A percentile compares a stretch with the other conserved stretches of the same genome.
These are phyloP conservation scores for Coelopa frigida DNA, from an alignment of 1,140 invertebrate species.

Conservation along the genomic window DNA sequence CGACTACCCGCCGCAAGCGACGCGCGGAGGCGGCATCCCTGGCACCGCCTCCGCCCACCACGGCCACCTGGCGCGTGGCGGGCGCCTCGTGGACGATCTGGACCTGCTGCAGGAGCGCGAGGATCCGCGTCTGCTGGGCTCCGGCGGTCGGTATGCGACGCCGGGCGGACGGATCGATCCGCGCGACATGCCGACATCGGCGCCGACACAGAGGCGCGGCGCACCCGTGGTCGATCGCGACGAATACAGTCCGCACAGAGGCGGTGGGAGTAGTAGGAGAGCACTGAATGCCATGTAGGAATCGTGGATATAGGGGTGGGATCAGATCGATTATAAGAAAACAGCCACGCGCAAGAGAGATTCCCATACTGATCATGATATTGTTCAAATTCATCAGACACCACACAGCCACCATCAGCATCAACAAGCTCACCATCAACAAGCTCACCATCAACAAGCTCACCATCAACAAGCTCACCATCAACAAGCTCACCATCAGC, in stretches of 20 bases:
- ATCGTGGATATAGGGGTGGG: constrained; percentile 47
- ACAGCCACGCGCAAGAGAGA: constrained; percentile 3
- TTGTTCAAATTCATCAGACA: constrained; percentile 11
- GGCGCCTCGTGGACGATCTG: constrained; percentile 35
- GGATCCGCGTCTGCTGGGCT: constrained; percentile 26
- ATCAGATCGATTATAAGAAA: constrained; percentile 37
- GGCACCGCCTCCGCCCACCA: constrained; percentile 19
- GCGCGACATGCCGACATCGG: constrained; percentile 21
- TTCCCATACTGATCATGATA: constrained; percentile 5
- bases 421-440: background rate
- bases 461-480: constrained; percentile 1
- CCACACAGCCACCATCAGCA: constrained; percentile 2
- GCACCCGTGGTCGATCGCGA: constrained; percentile 27
- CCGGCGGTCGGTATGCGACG: constrained; percentile 8
- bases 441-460: background rate
- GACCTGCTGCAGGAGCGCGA: constrained; percentile 28
- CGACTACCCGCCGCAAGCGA: constrained; percentile 27
- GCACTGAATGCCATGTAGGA: constrained; percentile 46
- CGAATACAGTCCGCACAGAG: constrained; percentile 45
- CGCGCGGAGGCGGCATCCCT: background rate
- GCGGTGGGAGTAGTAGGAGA: constrained; percentile 45
- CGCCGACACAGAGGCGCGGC: constrained; percentile 14
- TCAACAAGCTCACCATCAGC: background rate
- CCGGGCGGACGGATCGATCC: constrained; percentile 20
- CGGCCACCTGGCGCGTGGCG: constrained; percentile 32